These are phyloP conservation scores for Cecidostiba fungosa DNA, from an alignment of 2,888 invertebrate genomes.

Conservation along the genomic window DNA sequence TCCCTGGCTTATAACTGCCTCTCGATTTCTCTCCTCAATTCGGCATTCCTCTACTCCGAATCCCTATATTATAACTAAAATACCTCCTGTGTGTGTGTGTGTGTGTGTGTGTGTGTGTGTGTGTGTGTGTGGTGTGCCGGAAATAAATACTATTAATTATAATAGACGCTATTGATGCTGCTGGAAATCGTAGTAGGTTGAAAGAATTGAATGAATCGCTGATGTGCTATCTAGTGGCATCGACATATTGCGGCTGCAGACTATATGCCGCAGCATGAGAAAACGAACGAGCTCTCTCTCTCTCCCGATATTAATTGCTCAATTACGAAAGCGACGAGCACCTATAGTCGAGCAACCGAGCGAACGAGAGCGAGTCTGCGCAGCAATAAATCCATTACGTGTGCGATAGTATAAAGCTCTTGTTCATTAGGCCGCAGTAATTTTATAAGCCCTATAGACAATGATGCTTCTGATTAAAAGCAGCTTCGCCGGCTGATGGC, in stretches of 20 bases:
- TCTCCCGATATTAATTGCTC: conserved; percentile 49
- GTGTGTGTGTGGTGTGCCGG: no score
- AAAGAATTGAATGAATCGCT: background rate
- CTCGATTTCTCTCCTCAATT: no score
- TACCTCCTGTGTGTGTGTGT: no score
- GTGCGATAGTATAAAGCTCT: background rate
- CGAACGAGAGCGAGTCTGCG: no score
- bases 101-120: background rate
- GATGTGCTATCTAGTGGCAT: background rate
- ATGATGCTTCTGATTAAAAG: background rate
- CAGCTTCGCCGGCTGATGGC: background rate
- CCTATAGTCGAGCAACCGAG: background rate
- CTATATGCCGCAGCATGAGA: background rate
- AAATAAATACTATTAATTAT: no score
- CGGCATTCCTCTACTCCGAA: no score
- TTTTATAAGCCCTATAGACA: background rate
- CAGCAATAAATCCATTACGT: conserved; percentile 46
- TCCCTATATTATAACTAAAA: no score
- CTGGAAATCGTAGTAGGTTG: background rate
- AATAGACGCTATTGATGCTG: background rate
- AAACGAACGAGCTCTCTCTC: conserved; percentile 35
- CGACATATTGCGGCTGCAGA: conserved; percentile 29
- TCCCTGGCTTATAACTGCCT: no score
- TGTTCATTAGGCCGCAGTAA: background rate
- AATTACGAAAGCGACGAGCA: conserved; percentile 48